Evolutionary conservation across 2,113 vertebrate genomes (phyloP).

Genomic region (Rafetus swinhoei): DNA sequence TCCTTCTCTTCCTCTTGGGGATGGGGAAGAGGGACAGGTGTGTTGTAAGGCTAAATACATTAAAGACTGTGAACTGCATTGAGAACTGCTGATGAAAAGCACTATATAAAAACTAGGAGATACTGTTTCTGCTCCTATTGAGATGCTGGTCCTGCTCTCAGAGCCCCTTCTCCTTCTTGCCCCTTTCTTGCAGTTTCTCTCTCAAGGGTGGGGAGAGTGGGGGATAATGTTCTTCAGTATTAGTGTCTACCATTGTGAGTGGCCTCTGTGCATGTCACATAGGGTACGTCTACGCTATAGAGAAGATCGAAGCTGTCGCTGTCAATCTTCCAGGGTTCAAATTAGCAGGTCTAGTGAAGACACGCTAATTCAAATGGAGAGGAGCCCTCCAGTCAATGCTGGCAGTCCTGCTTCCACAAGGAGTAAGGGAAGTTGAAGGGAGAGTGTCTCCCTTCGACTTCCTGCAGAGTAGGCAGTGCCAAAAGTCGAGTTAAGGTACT

Average conservation of each 20-base stretch:
- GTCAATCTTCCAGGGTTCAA: too few species aligned
- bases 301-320: too few species aligned
- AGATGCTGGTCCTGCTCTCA: not conserved
- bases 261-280: not conserved
- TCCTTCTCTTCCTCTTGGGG: not conserved
- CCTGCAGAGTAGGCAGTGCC: too few species aligned
- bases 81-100: not conserved
- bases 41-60: not conserved
- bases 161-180: not conserved
- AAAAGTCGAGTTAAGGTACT: too few species aligned
- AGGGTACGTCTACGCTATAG: not conserved
- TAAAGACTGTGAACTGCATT: not conserved
- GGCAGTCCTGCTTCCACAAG: too few species aligned
- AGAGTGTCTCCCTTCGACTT: too few species aligned
- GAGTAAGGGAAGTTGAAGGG: too few species aligned
- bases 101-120: not conserved
- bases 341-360: too few species aligned
- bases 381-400: too few species aligned
- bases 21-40: not conserved
- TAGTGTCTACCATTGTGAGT: too few species aligned
- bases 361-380: too few species aligned
- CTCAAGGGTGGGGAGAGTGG: not conserved
- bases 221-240: not conserved
- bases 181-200: not conserved
- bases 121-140: not conserved